Percentiles rank a stretch among this genome's conserved stretches.
phyloP scores from a whole-genome alignment of 2,888 invertebrate species.

The Chalcosyrphus nemorum region DNA sequence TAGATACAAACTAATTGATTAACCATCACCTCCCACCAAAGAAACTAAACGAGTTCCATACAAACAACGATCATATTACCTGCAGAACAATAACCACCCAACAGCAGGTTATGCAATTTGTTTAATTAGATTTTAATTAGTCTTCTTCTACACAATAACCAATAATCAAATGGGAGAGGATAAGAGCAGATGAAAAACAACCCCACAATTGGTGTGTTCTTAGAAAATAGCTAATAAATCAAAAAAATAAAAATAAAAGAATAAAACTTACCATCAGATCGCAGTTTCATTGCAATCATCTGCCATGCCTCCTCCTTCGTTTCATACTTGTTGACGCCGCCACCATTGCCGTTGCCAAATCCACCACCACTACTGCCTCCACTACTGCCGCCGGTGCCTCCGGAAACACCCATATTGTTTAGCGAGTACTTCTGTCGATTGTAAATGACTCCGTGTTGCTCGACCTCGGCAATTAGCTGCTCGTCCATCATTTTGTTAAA shows the following conservation, averaged over 20 bases:
- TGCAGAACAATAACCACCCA: neutral
- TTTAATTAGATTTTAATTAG: slow-evolving; percentile 36
- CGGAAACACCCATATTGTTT: slow-evolving; percentile 75
- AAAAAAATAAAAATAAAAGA: slow-evolving; percentile 60
- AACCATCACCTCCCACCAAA: neutral
- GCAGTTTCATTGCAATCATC: slow-evolving; percentile 79
- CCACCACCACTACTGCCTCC: too few species aligned
- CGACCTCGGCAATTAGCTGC: slow-evolving; percentile 81
- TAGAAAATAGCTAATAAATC: neutral
- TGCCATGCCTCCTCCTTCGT: slow-evolving; percentile 82
- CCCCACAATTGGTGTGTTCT: neutral
- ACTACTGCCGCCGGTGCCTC: slow-evolving; percentile 41
- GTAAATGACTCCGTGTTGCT: slow-evolving; percentile 81
- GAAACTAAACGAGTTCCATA: neutral
- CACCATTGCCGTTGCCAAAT: slow-evolving; percentile 53
- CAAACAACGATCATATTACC: neutral
- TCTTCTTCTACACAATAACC: slow-evolving; percentile 22
- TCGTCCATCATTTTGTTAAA: slow-evolving; percentile 82
- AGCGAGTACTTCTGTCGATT: slow-evolving; percentile 82
- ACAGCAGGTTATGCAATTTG: slow-evolving; percentile 24
- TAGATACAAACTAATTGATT: slow-evolving; percentile 14
- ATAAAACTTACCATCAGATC: slow-evolving; percentile 81
- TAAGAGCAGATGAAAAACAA: neutral
- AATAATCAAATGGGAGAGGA: neutral
- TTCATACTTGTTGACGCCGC: slow-evolving; percentile 79